Conservation (phyloP, 2,797 vertebrate species). For the Hoplostethus atlanticus region DNA sequence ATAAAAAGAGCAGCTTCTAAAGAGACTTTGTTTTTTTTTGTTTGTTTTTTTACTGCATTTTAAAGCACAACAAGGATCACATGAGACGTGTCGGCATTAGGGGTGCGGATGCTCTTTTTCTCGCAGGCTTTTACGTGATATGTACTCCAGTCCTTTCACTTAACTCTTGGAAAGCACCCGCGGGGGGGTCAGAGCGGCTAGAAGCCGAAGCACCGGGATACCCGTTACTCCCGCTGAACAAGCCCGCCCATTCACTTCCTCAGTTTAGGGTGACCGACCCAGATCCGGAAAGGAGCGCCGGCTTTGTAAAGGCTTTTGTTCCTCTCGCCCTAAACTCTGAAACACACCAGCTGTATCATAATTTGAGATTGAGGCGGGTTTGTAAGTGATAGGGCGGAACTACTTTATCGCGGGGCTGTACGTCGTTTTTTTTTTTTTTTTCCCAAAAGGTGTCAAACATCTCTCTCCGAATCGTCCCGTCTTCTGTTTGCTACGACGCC, state of each 20-base stretch:
- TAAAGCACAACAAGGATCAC: conserved; percentile 44
- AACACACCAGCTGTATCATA: conserved; percentile 38
- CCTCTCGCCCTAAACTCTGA: conserved; percentile 10
- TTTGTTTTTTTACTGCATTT: conserved; percentile 35
- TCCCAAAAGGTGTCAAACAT: conserved; percentile 3
- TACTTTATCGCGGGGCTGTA: background rate
- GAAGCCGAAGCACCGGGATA: conserved; percentile 60
- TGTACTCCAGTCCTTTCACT: conserved; percentile 56
- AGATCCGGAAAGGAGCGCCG: conserved; percentile 13
- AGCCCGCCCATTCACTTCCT: conserved; percentile 51
- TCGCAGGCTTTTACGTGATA: conserved; percentile 50
- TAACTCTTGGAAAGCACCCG: conserved; percentile 62
- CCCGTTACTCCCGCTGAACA: conserved; percentile 49
- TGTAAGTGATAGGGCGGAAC: conserved; percentile 8
- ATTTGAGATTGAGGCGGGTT: conserved; percentile 33
- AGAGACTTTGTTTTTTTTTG: conserved; percentile 61
- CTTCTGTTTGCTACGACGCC: conserved; percentile 40
- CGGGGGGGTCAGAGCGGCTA: conserved; percentile 45
- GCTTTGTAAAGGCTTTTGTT: conserved; percentile 41
- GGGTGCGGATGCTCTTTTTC: conserved; percentile 46
- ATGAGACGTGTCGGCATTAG: conserved; percentile 32
- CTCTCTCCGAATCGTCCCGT: conserved; percentile 14
- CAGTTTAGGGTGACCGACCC: conserved; percentile 43
- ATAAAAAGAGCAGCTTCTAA: conserved; percentile 93
- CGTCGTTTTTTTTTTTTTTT: background rate